Evolutionary conservation across 2,888 invertebrate species (phyloP), one percentile per base, ranked within the genome.

Genomic region (Melinopterus prodromus): DNA sequence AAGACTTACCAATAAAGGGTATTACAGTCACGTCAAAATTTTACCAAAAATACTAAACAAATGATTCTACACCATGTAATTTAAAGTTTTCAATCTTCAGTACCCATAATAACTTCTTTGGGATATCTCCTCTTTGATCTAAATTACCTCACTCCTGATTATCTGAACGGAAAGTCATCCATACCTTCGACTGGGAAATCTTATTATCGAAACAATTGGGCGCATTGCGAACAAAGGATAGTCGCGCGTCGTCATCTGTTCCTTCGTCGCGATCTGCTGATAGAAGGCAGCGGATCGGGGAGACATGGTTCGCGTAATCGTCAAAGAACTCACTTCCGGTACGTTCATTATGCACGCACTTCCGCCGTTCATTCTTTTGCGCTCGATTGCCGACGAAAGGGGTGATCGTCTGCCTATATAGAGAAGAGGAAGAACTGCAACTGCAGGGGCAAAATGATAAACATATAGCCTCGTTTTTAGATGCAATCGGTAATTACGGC

Each of bases 311-410:
- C 79, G 83, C 78, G 80, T 83, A 82, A 82, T 78, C 82, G 81
- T 82, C 83, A 83, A 84, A 84, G 82, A 83, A 83, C 83, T 81
- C 79, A 82, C 81, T 83, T 84, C 84, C 84, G 82, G 82, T 83
- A 80, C 79, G 77, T 81, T 35, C 71, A 80, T 81, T 81, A 82
- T 81, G 81, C 82, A 80, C 80, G 79, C 79, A 81, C 78, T 83
- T 84, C 83, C 83, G 83, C 79, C 77, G 79, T 78, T 38, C 79
- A 82, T 53, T 53, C 12, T 53, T 53, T 53, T 7, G 9, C 53
- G 53, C 53, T 53, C 53, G 12, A 53, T 53, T 53, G 53, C 53
- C 53, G 53, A 53, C 53, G 53, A 53, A 53, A 53, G 53, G 53
- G 53, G 53, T 53, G 53, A 53, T 53, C 53, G 53, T 53, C 12